Evolutionary conservation across 1,140 invertebrate species (phyloP), one percentile per base, ranked within the genome.

Genomic region (Heliconius melpomene): DNA sequence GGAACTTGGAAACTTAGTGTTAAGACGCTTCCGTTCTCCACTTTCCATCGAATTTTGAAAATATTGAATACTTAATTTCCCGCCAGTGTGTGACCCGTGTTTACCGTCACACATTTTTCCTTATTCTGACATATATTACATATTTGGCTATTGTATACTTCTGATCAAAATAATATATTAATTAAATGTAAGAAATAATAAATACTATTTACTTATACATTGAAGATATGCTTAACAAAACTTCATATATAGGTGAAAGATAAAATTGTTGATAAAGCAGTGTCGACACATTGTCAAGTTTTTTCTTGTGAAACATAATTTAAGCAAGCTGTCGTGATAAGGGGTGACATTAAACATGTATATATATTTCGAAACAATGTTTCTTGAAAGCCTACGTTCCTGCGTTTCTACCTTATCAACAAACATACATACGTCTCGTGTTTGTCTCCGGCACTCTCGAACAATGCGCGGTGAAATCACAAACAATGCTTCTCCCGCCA

Each of bases 391-490:
- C 78, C 40, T 84, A 80, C 70, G 74, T 74, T 23, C 82, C 81
- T 79, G 74, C 76, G 77, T 83, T 84, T 77, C 79, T 78, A 71
- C 60, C 86, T 90, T 91, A 91, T 92, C 89, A 81, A 82, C 72
- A 80, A 80, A 71, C 84, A 90, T 36, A 36, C 7, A 36, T 82
- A 87, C 86, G 71, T 77, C 79, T 79, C 81, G 80, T 90, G 86
- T 89, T 89, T 89, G 85, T 83, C 83, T 84, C 82, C 81, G 85
- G 84, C 85, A 84, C 83, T 80, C 79, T 83, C 71, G 57, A 86
- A 88, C 84, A 88, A 89, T 86, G 82, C 84, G 79, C 74, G 80
- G 80, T 79, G 82, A 78, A 84, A 85, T 84, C 82, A 79, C 83
- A 86, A 85, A 90, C 88, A 90, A 90, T 87, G 75, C 82, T 72